A percentile compares a stretch with the other conserved stretches of the same genome.
Evolutionary conservation across 2,888 invertebrate genomes (phyloP).

Genomic region (Euproctis similis): DNA sequence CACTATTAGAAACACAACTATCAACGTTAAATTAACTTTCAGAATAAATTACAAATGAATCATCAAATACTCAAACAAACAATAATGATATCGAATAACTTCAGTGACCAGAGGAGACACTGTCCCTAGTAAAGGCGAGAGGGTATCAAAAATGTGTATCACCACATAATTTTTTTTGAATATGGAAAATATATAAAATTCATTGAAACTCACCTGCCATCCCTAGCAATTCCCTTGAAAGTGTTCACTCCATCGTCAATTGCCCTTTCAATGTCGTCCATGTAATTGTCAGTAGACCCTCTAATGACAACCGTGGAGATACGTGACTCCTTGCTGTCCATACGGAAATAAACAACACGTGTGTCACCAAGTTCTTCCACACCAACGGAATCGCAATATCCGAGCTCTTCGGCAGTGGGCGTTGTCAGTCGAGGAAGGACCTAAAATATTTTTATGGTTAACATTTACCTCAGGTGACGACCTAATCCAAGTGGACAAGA

Average conservation of each 20-base stretch:
- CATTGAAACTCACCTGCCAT: constrained; percentile 69
- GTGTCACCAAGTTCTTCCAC: constrained; percentile 98
- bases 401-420: constrained; percentile 92
- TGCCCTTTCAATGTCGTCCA: constrained; percentile 99
- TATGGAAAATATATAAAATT: too few relatives aligned
- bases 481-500: neutral
- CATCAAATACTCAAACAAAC: too few relatives aligned
- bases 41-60: too few relatives aligned
- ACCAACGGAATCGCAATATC: constrained; percentile 90
- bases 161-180: too few relatives aligned
- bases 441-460: constrained; percentile 20
- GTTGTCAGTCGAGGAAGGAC: constrained; percentile 80
- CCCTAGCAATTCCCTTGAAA: constrained; percentile 92
- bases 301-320: constrained; percentile 96
- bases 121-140: too few relatives aligned
- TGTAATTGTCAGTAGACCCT: constrained; percentile 97
- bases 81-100: too few relatives aligned
- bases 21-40: too few relatives aligned
- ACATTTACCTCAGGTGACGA: neutral
- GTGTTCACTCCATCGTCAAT: constrained; percentile 99
- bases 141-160: too few relatives aligned
- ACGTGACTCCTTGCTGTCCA: constrained; percentile 87
- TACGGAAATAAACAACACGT: constrained; percentile 92
- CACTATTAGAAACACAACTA: too few relatives aligned
- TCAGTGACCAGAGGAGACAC: too few relatives aligned